phyloP scores from a whole-genome alignment of 2,113 vertebrate genomes.

The Leptocoma aspasia region DNA sequence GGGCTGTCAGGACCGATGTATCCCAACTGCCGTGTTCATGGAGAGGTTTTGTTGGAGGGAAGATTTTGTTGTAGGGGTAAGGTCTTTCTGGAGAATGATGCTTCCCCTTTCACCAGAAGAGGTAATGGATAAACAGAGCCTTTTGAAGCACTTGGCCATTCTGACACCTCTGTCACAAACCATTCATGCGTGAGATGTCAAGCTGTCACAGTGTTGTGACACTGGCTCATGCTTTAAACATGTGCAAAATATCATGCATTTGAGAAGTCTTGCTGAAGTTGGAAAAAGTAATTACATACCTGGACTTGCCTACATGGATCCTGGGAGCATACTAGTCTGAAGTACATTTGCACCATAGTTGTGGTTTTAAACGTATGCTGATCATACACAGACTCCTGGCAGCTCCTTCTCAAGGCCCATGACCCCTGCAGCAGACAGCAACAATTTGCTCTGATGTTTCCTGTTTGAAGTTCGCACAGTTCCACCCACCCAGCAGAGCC shows the following conservation, averaged over 20 bases:
- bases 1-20: background rate
- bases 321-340: background rate
- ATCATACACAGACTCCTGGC: background rate
- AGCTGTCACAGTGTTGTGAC: background rate
- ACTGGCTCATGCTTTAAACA: background rate
- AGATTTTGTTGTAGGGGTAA: background rate
- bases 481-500: rapidly evolving
- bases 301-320: rapidly evolving
- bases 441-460: background rate
- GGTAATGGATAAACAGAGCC: background rate
- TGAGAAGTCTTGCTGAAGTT: background rate
- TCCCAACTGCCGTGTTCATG: background rate
- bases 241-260: background rate
- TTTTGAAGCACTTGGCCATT: background rate
- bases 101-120: background rate
- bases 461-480: rapidly evolving
- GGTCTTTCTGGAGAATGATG: background rate
- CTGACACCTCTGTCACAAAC: background rate
- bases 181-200: background rate
- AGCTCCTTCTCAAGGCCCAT: background rate
- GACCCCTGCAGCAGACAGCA: background rate
- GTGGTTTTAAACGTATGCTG: background rate
- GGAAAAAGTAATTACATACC: background rate
- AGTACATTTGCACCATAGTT: background rate
- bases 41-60: background rate